Evolutionary conservation across 2,113 vertebrate genomes (phyloP), one percentile per base, ranked within the genome.

Genomic region (Tupaia tana): DNA sequence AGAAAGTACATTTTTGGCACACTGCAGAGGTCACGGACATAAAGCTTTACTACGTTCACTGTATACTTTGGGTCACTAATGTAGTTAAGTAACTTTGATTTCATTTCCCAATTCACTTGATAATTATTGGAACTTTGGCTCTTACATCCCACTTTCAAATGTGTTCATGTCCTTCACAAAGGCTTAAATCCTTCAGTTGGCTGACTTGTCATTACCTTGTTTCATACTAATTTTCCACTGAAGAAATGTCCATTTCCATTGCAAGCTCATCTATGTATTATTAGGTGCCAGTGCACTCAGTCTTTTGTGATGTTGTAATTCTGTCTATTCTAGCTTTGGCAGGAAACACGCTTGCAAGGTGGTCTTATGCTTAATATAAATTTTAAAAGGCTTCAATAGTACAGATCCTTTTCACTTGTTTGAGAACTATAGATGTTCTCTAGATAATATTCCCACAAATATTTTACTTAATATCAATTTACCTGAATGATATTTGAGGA

Each of bases 381-480:
- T 73, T 25, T 43, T 67, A 70, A n/a, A 61, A 2, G 20, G 16
- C 73, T 64, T 94, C 0, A 29, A 9, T 78, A 93, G 3, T 58
- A 86, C 25, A 81, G 11, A 75, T 29, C 7, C 9, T 2, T 92
- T 87, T 71, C 20, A 84, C 19, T 86, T 90, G 18, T 59, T 74
- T 66, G 20, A 56, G 9, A 83, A 90, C 10, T 84, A 67, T 19
- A 80, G 56, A 69, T 8, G 71, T 90, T 86, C 29, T 9, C 12
- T 93, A 95, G 92, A 84, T 85, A 74, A 24, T 9, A 75, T 54
- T 64, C 12, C 69, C 9, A 63, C 22, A 95, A 93, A 86, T 7
- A 79, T 91, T 91, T 96, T 19, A 54, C 25, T 67, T 90, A 90
- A 6, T 58, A 67, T 66, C 19, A 88, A n/a, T 90, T 90, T 92